Conservation (phyloP, 2,113 vertebrate species). For the Potamarius usumacintae region DNA sequence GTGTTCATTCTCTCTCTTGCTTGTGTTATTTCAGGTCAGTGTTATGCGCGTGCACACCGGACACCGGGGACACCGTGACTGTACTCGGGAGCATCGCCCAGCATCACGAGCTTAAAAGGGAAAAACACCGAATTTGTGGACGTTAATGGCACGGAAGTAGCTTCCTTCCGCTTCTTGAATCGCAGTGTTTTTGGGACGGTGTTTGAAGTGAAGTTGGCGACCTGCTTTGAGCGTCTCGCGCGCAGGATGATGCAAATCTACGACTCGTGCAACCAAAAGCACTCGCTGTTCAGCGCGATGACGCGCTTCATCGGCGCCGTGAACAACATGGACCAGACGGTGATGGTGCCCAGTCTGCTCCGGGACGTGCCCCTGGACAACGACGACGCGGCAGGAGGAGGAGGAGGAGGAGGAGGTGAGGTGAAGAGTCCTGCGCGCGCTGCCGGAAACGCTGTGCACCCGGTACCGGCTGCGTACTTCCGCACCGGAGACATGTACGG, state of each 20-base stretch:
- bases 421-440: slow-evolving; percentile 45
- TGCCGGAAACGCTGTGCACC: slow-evolving; percentile 39
- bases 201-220: not conserved
- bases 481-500: slow-evolving; percentile 88
- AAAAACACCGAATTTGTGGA: not conserved
- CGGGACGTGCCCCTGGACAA: slow-evolving; percentile 84
- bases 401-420: not conserved
- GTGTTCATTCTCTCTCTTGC: not conserved
- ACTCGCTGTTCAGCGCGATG: slow-evolving; percentile 90
- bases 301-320: slow-evolving; percentile 91
- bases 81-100: not conserved
- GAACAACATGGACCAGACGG: slow-evolving; percentile 95
- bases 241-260: slow-evolving; percentile 83
- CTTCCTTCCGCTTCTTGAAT: too few relatives aligned
- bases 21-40: slow-evolving; percentile 23
- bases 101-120: not conserved
- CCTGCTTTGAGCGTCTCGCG: not conserved
- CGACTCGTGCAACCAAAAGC: slow-evolving; percentile 87
- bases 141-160: not conserved
- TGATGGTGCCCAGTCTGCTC: slow-evolving; percentile 92
- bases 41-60: not conserved
- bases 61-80: not conserved
- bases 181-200: too few relatives aligned
- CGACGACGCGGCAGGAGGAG: slow-evolving; percentile 25
- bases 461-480: slow-evolving; percentile 40